Conservation (phyloP, 2,888 invertebrate genomes). For the Erebia epiphron region DNA sequence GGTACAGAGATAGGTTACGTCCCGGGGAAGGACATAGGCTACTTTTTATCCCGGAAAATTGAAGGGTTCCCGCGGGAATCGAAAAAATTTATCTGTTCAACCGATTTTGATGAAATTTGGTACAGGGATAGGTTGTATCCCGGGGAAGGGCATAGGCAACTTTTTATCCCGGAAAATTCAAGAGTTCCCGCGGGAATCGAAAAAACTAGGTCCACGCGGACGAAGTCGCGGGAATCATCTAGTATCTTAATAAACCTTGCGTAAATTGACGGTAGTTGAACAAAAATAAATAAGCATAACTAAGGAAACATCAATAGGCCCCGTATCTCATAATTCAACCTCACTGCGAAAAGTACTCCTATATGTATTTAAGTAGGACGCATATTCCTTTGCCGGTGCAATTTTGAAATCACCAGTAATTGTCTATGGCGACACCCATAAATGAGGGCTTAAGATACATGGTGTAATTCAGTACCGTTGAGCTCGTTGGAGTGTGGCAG, state of each 20-base stretch:
- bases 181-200: too few relatives aligned
- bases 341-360: conserved; percentile 31
- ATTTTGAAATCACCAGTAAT: conserved; percentile 55
- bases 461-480: conserved; percentile 78
- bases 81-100: too few relatives aligned
- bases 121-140: too few relatives aligned
- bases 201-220: too few relatives aligned
- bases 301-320: conserved; percentile 6
- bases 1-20: too few relatives aligned
- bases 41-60: too few relatives aligned
- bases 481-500: conserved; percentile 76
- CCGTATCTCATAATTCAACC: not conserved
- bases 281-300: not conserved
- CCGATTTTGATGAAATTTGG: too few relatives aligned
- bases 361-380: conserved; percentile 38
- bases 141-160: too few relatives aligned
- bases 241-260: not conserved
- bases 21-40: too few relatives aligned
- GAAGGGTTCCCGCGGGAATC: too few relatives aligned
- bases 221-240: too few relatives aligned
- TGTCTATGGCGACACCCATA: conserved; percentile 73
- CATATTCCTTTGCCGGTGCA: conserved; percentile 40
- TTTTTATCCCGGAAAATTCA: too few relatives aligned
- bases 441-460: conserved; percentile 73
- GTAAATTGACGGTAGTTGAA: conserved; percentile 1